Evolutionary conservation across 2,113 vertebrate genomes (phyloP).

Genomic region (Geothlypis trichas): DNA sequence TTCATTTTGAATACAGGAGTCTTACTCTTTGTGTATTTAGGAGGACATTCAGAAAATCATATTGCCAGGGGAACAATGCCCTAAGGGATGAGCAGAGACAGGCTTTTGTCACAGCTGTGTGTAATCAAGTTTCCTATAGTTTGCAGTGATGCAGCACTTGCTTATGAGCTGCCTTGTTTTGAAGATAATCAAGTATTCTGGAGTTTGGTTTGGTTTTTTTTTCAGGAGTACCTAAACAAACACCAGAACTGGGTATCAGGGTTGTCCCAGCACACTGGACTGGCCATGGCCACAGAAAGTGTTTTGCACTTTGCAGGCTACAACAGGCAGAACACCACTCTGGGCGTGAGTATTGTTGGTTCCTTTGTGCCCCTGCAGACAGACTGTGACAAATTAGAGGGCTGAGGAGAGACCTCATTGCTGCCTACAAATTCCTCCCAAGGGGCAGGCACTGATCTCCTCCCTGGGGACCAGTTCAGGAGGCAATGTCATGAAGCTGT

Average conservation of each 20-base stretch:
- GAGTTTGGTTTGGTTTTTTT: not conserved
- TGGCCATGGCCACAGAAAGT: conserved; percentile 97
- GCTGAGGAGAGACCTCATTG: not conserved
- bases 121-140: not conserved
- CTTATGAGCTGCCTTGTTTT: not conserved
- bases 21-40: not conserved
- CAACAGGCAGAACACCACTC: conserved; percentile 91
- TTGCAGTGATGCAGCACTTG: not conserved
- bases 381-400: not conserved
- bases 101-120: not conserved
- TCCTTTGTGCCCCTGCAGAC: not conserved
- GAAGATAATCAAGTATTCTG: not conserved
- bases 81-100: not conserved
- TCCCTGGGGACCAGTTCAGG: not conserved
- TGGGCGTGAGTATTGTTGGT: conserved; percentile 83
- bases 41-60: not conserved
- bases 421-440: not conserved
- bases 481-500: not conserved
- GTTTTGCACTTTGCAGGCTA: conserved; percentile 94
- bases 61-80: not conserved
- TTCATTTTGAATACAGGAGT: not conserved
- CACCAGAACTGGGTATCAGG: conserved; percentile 96
- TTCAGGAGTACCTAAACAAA: conserved; percentile 93
- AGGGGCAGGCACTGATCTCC: not conserved
- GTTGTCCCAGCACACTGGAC: conserved; percentile 92